Evolutionary conservation across 2,797 vertebrate genomes (phyloP), one percentile per base, ranked within the genome.

Genomic region (Tragopan temminckii): DNA sequence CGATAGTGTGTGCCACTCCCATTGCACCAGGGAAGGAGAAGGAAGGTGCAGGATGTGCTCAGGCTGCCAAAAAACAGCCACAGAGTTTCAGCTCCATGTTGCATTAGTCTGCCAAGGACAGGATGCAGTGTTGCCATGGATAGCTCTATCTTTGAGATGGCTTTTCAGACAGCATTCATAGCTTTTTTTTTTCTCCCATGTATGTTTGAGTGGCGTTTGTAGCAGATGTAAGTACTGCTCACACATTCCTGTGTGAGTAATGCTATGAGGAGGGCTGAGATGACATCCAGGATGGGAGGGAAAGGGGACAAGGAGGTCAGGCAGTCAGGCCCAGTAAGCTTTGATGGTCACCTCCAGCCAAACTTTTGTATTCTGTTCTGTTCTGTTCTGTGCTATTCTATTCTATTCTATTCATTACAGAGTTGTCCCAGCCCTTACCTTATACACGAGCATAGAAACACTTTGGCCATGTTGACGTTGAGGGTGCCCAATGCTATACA

Each of bases 31-130:
- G 17, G 18, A 57, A 55, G 53, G 11, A n/a, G 53, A n/a, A 35
- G 48, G 57, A 86, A 91, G 35, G 13, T 29, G 25, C 67, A 79
- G 33, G 36, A 83, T 58, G 7, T 20, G 10, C 19, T 45, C 81
- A n/a, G 18, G 3, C 10, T 35, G 31, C 24, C 43, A 46, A 23
- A 70, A 27, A 20, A 38, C 0, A 33, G 8, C 13, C 36, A 36
- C 14, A 50, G 45, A 64, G n/a, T 45, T 89, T 70, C 62, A 36
- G 1, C 8, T 76, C 29, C 48, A 27, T 0, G 0, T 29, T 45
- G 19, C 4, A 0, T 23, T 4, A 1, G 29, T 33, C 19, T 35
- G n/a, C 4, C 24, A 79, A 62, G 69, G 40, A 40, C 2, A 4
- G 17, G 43, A 86, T 61, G 74, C 3, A 18, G n/a, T 17, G 57